Base-by-base conservation (phyloP, 1,140 invertebrate genomes). In the Drosophila tristis region DNA sequence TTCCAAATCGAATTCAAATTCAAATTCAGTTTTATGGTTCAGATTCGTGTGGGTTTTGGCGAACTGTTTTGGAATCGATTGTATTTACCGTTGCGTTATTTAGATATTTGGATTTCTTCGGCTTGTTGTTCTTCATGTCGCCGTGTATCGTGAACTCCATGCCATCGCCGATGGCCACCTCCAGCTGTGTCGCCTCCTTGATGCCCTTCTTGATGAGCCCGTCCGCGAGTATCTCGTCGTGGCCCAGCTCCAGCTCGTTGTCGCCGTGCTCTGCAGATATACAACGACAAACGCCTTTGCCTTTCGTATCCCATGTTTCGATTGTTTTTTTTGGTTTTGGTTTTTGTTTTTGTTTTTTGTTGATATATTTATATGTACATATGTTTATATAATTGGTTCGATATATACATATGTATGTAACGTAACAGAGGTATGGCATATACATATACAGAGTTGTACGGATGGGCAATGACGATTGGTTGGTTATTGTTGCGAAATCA, bases 131-230 rank as follows among this genome's bases (percentile, higher is more conserved):
- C 93, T 95, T 95, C 80, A 95, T 93, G 93, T 96, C 95, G 93
- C 95, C 96, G 92, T 97, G 96, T 93, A 97, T 97, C 4, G 96
- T 97, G 86, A 97, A 97, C 92, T 98, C 96, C 95, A 97, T 97
- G 48, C 96, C 97, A 91, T 97, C 97, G 7, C 96, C 96, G 78
- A 97, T 97, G 29, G 96, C 96, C 68, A 98, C 96, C 93, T 98
- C 97, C 56, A 97, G 94, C 92, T 97, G 96, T 68, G 97, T 96
- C 93, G 97, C 96, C 74, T 96, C 95, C 92, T 97, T 98, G 91
- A 97, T 97, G 78, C 97, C 96, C 90, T 96, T 95, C 92, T 96
- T 96, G 64, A 97, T 94, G 65, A 97, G 95, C 29, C 96, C 96
- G 93, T 98, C 97, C 55, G 95, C 96, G 65, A 97, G 93, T 78